Evolutionary conservation across 2,888 invertebrate species (phyloP).

Genomic region (Yponomeuta sedellus): DNA sequence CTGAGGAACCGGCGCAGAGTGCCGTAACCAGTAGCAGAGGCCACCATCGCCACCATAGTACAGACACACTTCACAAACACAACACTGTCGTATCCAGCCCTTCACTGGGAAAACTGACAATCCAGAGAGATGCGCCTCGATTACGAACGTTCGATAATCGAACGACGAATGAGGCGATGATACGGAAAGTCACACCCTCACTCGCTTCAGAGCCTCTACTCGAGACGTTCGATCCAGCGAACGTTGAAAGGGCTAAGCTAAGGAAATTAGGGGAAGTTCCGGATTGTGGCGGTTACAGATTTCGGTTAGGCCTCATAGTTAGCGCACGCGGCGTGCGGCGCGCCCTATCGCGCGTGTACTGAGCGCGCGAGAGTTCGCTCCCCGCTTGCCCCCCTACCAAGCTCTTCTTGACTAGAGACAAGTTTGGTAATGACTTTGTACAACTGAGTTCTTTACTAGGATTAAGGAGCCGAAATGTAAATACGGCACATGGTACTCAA

Average conservation of each 20-base stretch:
- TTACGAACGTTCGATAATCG: not conserved
- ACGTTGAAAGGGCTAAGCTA: not conserved
- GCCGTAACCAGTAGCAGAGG: constrained; percentile 71
- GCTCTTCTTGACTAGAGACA: constrained; percentile 20
- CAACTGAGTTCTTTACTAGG: not conserved
- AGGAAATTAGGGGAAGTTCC: not conserved
- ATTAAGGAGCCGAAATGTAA: not conserved
- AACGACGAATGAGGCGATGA: not conserved
- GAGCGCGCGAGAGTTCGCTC: constrained; percentile 23
- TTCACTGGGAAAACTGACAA: not conserved
- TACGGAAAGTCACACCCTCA: not conserved
- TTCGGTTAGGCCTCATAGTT: not conserved
- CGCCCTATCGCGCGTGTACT: constrained; percentile 48
- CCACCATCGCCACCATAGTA: constrained; percentile 71
- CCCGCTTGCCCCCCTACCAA: constrained; percentile 43
- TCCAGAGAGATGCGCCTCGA: not conserved
- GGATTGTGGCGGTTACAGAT: not conserved
- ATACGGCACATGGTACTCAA: too few species aligned
- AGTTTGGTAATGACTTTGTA: constrained; percentile 11
- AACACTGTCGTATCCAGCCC: not conserved
- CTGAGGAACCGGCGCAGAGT: constrained; percentile 70
- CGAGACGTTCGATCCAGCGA: not conserved
- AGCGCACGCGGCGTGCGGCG: constrained; percentile 52
- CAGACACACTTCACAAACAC: constrained; percentile 5
- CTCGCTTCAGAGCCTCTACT: constrained; percentile 2